phyloP scores from a whole-genome alignment of 2,113 vertebrate genomes.

The Epinephelus cyanopodus region DNA sequence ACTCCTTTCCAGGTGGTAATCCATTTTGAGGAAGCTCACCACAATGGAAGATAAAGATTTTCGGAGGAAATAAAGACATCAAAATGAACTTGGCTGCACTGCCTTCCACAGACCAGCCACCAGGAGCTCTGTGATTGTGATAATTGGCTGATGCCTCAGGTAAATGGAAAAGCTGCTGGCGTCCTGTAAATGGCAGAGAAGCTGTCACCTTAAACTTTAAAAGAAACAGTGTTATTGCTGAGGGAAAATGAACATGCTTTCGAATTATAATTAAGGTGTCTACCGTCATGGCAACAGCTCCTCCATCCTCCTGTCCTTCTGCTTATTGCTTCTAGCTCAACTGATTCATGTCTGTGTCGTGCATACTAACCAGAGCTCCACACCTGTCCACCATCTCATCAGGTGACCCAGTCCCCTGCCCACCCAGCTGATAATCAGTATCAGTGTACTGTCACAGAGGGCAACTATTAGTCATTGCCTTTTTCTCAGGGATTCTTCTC shows the following conservation, averaged over 20 bases:
- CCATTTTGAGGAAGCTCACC: no score
- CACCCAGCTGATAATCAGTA: no score
- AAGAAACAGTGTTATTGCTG: background rate
- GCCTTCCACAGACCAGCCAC: background rate
- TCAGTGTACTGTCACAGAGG: no score
- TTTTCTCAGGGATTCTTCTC: background rate
- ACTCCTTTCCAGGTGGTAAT: no score
- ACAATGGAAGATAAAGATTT: no score
- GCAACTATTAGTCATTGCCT: no score
- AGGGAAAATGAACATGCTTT: background rate
- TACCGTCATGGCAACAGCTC: slow-evolving; percentile 28
- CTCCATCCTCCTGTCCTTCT: background rate
- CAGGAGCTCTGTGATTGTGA: background rate
- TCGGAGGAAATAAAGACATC: no score
- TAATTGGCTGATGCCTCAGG: background rate
- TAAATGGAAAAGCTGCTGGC: background rate
- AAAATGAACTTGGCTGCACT: no score
- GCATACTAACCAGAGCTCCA: no score
- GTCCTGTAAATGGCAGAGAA: background rate
- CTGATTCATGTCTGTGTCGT: slow-evolving; percentile 1
- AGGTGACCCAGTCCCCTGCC: no score
- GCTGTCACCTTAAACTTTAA: background rate
- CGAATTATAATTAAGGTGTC: slow-evolving; percentile 1
- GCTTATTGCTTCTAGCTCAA: background rate
- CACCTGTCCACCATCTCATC: no score